These are phyloP conservation scores for Dendropsophus ebraccatus DNA, from an alignment of 2,113 vertebrate genomes.

Conservation along the genomic window DNA sequence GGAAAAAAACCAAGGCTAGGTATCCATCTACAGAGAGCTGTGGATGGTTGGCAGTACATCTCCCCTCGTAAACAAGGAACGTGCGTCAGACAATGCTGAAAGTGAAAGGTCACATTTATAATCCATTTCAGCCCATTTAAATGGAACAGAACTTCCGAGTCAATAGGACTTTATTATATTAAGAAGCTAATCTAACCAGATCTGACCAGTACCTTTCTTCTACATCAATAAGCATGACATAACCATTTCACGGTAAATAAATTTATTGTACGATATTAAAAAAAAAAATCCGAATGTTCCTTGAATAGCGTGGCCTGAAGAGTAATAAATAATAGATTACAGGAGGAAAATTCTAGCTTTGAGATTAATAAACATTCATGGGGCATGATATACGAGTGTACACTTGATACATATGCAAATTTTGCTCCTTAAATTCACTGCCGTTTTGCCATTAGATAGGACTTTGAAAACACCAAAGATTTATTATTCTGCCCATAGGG, in stretches of 20 bases:
- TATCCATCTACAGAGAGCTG: too few species aligned
- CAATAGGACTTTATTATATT: too few species aligned
- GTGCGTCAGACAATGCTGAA: too few species aligned
- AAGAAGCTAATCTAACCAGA: not conserved
- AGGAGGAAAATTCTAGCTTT: not conserved
- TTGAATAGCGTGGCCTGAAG: not conserved
- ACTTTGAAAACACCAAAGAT: not conserved
- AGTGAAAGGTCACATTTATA: too few species aligned
- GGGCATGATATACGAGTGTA: not conserved
- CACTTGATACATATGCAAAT: not conserved
- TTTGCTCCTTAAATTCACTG: not conserved
- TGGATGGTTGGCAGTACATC: too few species aligned
- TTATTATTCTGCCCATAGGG: constrained; percentile 1
- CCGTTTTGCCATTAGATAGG: not conserved
- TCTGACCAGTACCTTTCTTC: not conserved
- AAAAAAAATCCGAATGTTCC: not conserved
- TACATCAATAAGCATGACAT: not conserved
- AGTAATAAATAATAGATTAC: constrained; percentile 25
- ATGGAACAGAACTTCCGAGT: too few species aligned
- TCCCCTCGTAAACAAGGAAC: too few species aligned
- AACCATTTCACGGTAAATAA: not conserved
- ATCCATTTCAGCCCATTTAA: too few species aligned
- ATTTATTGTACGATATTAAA: not conserved
- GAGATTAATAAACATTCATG: not conserved
- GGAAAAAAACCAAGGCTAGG: too few species aligned